Evolutionary conservation across 2,113 vertebrate species (phyloP).

Genomic region (Microcebus tavaratra): DNA sequence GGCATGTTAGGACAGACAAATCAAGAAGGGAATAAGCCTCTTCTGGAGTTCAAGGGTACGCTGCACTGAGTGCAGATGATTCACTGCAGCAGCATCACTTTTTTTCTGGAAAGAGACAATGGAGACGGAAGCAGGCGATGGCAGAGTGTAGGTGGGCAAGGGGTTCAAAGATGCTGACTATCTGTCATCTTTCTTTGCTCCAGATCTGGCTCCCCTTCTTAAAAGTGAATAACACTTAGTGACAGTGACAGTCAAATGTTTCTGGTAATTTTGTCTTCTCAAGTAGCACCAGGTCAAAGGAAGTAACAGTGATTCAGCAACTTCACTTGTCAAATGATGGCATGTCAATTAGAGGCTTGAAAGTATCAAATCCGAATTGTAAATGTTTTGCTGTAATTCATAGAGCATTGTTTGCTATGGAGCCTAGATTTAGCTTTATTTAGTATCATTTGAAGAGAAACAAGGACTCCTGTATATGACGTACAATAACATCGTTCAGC

Average conservation of each 20-base stretch:
- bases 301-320: not conserved
- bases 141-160: not conserved
- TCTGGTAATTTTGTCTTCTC: not conserved
- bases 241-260: not conserved
- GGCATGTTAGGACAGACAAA: not conserved
- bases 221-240: not conserved
- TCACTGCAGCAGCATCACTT: not conserved
- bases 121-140: not conserved
- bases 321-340: not conserved
- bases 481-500: not conserved
- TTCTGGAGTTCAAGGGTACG: not conserved
- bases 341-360: not conserved
- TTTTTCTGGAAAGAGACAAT: not conserved
- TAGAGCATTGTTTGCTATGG: not conserved
- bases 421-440: not conserved
- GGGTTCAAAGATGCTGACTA: not conserved
- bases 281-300: not conserved
- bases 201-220: not conserved
- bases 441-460: slow-evolving; percentile 21
- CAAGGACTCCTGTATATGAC: not conserved
- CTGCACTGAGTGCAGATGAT: not conserved
- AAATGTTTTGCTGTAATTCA: not conserved
- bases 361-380: not conserved
- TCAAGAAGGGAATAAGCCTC: not conserved
- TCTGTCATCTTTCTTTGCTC: not conserved